phyloP scores from a whole-genome alignment of 2,888 invertebrate genomes.

The Teleogryllus oceanicus region DNA sequence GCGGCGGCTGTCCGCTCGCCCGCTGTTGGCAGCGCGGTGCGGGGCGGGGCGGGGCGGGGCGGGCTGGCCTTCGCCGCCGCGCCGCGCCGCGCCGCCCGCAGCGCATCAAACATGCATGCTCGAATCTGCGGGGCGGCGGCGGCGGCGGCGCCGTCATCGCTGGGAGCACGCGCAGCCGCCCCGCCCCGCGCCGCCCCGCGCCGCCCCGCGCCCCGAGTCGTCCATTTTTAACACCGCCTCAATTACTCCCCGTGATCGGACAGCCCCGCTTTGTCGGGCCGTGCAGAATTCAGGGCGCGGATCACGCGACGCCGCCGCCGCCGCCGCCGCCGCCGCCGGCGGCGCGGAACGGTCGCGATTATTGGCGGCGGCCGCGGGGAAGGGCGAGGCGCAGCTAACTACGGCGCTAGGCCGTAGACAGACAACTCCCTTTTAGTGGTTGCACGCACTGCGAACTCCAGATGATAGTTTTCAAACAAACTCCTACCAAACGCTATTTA shows the following conservation, averaged over 20 bases:
- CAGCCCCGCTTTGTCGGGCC: constrained; percentile 5
- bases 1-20: neutral
- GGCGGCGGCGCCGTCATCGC: neutral
- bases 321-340: too few relatives aligned
- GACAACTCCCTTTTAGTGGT: too few relatives aligned
- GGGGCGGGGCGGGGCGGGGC: too few relatives aligned
- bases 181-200: neutral
- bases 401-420: too few relatives aligned
- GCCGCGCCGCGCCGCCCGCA: neutral
- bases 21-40: too few relatives aligned
- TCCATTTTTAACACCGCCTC: constrained; percentile 6
- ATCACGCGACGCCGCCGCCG: neutral
- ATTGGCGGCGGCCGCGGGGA: too few relatives aligned
- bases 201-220: neutral
- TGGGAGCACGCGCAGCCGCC: neutral
- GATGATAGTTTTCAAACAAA: too few relatives aligned
- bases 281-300: constrained; percentile 18
- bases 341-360: too few relatives aligned
- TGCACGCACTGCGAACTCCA: too few relatives aligned
- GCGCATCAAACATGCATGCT: constrained; percentile 2
- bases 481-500: too few relatives aligned
- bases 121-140: neutral
- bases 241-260: neutral
- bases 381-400: too few relatives aligned
- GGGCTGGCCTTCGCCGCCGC: too few relatives aligned